Evolutionary conservation across 2,888 invertebrate genomes (phyloP), one percentile per base, ranked within the genome.

Genomic region (Phrixothrix hirtus): DNA sequence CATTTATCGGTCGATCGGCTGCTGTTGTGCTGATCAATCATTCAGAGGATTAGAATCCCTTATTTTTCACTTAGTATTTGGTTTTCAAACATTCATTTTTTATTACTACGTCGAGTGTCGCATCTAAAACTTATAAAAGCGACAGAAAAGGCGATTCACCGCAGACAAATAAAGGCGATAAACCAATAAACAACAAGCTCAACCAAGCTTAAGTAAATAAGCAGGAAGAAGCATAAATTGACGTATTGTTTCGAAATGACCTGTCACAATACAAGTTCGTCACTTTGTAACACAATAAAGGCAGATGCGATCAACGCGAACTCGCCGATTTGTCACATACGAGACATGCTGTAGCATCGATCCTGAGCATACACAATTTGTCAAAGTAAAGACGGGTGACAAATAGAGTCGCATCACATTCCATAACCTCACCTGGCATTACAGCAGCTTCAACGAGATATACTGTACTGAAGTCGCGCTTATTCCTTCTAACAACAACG

Each of bases 1-100:
- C 60, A 62, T 60, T 60, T 60, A 62, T 58, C 55, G 51, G 54
- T 50, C 60, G 58, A 62, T 60, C 58, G 52, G 50, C 39, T 52
- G 32, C 47, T 39, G 32, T 34, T 32, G 27, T 10, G 44, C 16
- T 58, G 55, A 62, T 62, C 62, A 62, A 62, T 62, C 56, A 62
- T 62, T 62, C 60, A 62, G 50, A 53, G 52, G 42, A 46, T 52
- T 52, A 52, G 30, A 37, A 13, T 36, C 45, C 29, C 34, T 16
- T 35, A 34, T 44, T 44, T 32, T 44, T 35, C 17, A 36, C 35
- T 15, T 36, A 36, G 27, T 10, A 9, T 31, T 31, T 31, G 31
- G 31, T 11, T 31, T 31, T 11, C 12, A n/a, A 7, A 13, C 14
- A 13, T 31, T 2, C 31, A 13, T 11, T 7, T 31, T 31, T 31